Base-by-base conservation (phyloP, 1,140 invertebrate genomes). In the Drosophila orosa region DNA sequence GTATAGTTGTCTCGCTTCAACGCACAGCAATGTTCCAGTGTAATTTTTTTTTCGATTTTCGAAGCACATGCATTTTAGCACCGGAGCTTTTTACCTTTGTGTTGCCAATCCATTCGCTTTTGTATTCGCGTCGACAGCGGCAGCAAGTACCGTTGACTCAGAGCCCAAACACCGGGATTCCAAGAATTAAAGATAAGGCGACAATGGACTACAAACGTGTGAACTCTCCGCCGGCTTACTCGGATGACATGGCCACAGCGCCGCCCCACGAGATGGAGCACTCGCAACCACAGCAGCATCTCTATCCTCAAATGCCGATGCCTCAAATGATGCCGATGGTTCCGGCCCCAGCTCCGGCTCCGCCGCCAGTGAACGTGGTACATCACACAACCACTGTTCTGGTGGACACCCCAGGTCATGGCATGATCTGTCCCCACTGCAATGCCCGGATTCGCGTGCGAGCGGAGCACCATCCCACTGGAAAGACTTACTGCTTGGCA, bases 341-440 rank as follows among this genome's bases (percentile, higher is more conserved):
- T 0, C 47, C 12, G 13, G 37, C 39, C 1, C 58, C 29, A 10
- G 24, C 19, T 17, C 7, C 52, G 24, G 9, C 44, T 1, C 63
- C 37, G n/a, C 60, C 12, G 0, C 58, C 58, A 12, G 24, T 42
- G 24, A 39, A 3, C 17, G 50, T 54, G n/a, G 29, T 63, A 6
- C 57, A 67, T 15, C 42, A 56, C 27, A 42, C 60, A 1, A 72
- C 37, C 17, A 77, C 60, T 0, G 56, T 73, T 3, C 13, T 81
- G 25, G 52, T 66, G 17, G 57, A 81, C 19, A 39, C 10, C 6
- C 5, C 31, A 1, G 59, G 63, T 0, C 52, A 48, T 0, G 82
- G 78, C 19, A 77, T 74, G 72, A 52, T 66, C 24, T 86, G 83
- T 42, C 83, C 83, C 33, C 37, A 79, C 7, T 86, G 83, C 47